Percentiles rank a stretch among this genome's conserved stretches.
Conservation (phyloP, 2,888 invertebrate genomes). For the Melinopterus prodromus region DNA sequence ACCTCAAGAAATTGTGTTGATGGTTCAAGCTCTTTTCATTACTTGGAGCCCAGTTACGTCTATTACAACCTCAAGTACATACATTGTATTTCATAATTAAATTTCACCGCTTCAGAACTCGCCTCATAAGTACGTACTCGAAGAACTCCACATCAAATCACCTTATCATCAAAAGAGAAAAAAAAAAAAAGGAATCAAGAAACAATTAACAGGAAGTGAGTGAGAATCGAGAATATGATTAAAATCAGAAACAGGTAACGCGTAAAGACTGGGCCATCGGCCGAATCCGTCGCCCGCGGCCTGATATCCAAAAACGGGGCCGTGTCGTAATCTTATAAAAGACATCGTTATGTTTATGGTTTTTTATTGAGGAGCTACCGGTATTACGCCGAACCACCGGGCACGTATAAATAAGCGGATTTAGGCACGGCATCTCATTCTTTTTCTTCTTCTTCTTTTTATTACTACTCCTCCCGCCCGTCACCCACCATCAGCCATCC, state of each 20-base stretch:
- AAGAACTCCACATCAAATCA: neutral
- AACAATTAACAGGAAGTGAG: neutral
- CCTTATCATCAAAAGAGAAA: neutral
- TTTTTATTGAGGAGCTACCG: conserved; percentile 37
- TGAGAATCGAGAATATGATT: neutral
- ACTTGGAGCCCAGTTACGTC: no score
- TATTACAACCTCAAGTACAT: neutral
- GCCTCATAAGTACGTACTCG: neutral
- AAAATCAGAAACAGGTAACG: conserved; percentile 7
- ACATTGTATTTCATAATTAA: neutral
- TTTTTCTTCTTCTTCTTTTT: conserved; percentile 25
- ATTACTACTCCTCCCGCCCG: neutral
- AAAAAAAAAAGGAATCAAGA: conserved; percentile 11
- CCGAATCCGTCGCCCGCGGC: neutral
- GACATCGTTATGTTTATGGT: conserved; percentile 38
- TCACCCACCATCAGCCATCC: neutral
- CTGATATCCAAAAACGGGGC: conserved; percentile 17
- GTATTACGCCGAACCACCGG: conserved; percentile 37
- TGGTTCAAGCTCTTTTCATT: no score
- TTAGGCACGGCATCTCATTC: conserved; percentile 25
- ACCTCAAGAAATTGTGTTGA: no score
- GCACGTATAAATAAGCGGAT: conserved; percentile 38
- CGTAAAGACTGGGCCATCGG: neutral
- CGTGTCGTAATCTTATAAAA: conserved; percentile 40
- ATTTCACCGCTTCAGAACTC: neutral